Evolutionary conservation across 64 coral and sea anemone genomes (phyloP), one percentile per base, ranked within the genome.

Genomic region (Astreopora myriophthalma): DNA sequence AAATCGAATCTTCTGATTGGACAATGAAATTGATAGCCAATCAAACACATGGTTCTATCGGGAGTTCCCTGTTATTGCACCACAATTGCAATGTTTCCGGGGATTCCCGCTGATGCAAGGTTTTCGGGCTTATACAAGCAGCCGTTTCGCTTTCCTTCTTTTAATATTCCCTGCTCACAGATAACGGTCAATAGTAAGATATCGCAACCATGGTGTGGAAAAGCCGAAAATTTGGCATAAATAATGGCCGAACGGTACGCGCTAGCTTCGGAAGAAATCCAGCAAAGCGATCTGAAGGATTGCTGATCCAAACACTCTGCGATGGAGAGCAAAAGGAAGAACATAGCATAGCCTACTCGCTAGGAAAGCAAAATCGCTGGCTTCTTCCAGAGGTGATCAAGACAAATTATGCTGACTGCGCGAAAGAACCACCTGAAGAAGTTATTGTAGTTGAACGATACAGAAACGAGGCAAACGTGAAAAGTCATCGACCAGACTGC

Each of bases 331-430:
- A 74, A 20, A 37, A 23, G 6, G 3, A 29, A 39, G 24, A 28
- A 40, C 19, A 84, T n/a, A 64, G 26, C 16, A 17, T 85, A 20
- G 16, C 24, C 9, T 85, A 73, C 34, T 92, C 89, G 22, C 78
- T 92, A 8, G 80, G 80, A 0, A 85, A 92, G 69, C 77, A 92
- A 10, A 92, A 92, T 83, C 65, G 89, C 48, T 92, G 89, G 89
- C 77, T 92, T 63, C 80, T 92, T 52, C 89, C 89, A 26, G 89
- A 85, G 57, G n/a, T 84, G 0, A 85, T 92, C 79, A 92, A 92
- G 75, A 34, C 9, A 24, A 55, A 8, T 73, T 49, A 26, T 14
- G 26, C 42, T 31, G 79, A 73, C 17, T 9, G 12, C 1, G 48
- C 14, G 3, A 25, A 48, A 10, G 38, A 0, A 55, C 22, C 44